phyloP scores from a whole-genome alignment of 2,888 invertebrate species.

The Eugnorisma glareosa region DNA sequence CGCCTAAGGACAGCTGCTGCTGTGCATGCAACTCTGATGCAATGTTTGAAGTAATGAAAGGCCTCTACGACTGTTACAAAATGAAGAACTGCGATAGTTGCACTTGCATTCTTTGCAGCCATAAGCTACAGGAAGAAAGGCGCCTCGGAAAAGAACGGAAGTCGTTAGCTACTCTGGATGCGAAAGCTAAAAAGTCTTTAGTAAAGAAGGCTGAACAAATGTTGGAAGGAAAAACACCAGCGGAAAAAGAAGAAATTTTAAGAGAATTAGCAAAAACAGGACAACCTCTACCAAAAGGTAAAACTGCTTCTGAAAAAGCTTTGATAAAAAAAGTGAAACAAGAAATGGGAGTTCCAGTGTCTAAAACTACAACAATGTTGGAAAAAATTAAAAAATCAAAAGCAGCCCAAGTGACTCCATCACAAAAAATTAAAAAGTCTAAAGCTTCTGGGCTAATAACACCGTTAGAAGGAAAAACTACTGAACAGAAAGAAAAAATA shows the following conservation, averaged over 20 bases:
- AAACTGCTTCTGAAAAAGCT: conserved; percentile 42
- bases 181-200: conserved; percentile 33
- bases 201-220: conserved; percentile 42
- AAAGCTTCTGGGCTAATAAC: conserved; percentile 14
- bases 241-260: conserved; percentile 50
- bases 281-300: conserved; percentile 35
- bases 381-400: conserved; percentile 34
- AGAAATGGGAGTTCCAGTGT: conserved; percentile 45
- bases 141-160: conserved; percentile 35
- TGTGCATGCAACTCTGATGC: conserved; percentile 80
- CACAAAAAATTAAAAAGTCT: conserved; percentile 2
- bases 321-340: conserved; percentile 35
- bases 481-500: conserved; percentile 22
- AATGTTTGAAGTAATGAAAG: conserved; percentile 86
- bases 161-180: conserved; percentile 35
- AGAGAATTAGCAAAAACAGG: conserved; percentile 47
- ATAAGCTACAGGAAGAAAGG: conserved; percentile 63
- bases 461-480: conserved; percentile 15
- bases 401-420: conserved; percentile 13
- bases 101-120: conserved; percentile 81
- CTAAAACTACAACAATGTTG: conserved; percentile 23
- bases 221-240: conserved; percentile 30
- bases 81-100: conserved; percentile 83
- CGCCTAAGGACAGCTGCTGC: conserved; percentile 73
- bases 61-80: conserved; percentile 84